phyloP scores from a whole-genome alignment of 2,888 invertebrate genomes.

The Caenorhabditis macrosperma region DNA sequence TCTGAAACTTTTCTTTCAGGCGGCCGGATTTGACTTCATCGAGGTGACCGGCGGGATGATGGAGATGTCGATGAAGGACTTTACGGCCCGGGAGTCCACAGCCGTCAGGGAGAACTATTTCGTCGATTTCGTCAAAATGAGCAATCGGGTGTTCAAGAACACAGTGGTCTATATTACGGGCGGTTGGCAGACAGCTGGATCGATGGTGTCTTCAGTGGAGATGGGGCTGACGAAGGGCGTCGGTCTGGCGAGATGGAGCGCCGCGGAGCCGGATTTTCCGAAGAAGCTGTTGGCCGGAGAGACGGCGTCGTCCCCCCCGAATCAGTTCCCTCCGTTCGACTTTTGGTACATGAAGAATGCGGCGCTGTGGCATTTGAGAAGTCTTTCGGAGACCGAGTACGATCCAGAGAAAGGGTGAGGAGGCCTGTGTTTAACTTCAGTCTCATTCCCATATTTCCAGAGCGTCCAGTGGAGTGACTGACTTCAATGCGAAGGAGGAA shows the following conservation, averaged over 20 bases:
- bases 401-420: background rate
- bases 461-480: background rate
- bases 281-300: slow-evolving; percentile 15
- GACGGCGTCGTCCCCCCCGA: background rate
- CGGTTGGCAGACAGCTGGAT: slow-evolving; percentile 67
- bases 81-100: slow-evolving; percentile 59
- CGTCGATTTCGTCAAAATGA: slow-evolving; percentile 58
- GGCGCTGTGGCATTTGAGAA: slow-evolving; percentile 11
- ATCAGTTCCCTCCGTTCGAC: slow-evolving; percentile 12
- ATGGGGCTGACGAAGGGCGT: slow-evolving; percentile 61
- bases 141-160: slow-evolving; percentile 16
- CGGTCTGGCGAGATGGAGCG: slow-evolving; percentile 61
- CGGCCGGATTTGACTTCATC: slow-evolving; percentile 68
- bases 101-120: slow-evolving; percentile 65
- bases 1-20: no score
- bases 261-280: slow-evolving; percentile 66
- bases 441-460: no score
- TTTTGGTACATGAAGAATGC: slow-evolving; percentile 10
- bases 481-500: slow-evolving; percentile 4
- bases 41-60: slow-evolving; percentile 70
- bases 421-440: no score
- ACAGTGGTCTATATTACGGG: slow-evolving; percentile 63
- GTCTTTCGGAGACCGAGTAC: background rate
- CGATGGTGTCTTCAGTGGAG: slow-evolving; percentile 62
- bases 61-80: slow-evolving; percentile 53